A percentile compares a stretch with the other conserved stretches of the same genome.
These are phyloP conservation scores for Plebejus melissa DNA, from an alignment of 2,888 invertebrate species.

Conservation along the genomic window DNA sequence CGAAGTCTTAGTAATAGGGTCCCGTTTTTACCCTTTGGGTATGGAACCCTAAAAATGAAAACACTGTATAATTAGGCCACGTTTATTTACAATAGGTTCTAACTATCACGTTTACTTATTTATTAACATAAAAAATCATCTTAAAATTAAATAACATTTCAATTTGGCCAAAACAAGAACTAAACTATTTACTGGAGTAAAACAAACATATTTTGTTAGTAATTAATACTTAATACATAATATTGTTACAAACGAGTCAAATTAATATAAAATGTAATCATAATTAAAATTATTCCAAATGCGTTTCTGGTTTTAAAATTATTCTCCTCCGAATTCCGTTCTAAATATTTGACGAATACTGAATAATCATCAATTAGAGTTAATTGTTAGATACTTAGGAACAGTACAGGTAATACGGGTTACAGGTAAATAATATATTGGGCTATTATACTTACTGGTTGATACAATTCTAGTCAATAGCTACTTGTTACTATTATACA, in stretches of 20 bases:
- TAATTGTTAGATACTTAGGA: background rate
- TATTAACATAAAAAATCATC: conserved; percentile 45
- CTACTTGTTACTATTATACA: background rate
- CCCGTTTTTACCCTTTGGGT: no score
- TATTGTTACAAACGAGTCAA: conserved; percentile 24
- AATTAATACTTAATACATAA: conserved; percentile 8
- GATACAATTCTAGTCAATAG: background rate
- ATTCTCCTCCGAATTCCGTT: background rate
- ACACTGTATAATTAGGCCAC: conserved; percentile 42
- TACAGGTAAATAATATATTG: background rate
- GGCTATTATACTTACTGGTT: background rate
- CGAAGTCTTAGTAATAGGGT: no score
- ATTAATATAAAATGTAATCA: conserved; percentile 17
- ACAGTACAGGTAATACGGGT: background rate
- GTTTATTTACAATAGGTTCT: conserved; percentile 63
- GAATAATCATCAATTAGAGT: background rate
- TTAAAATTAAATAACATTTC: conserved; percentile 69
- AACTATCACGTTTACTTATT: conserved; percentile 59
- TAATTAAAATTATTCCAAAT: conserved; percentile 22
- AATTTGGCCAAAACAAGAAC: conserved; percentile 38
- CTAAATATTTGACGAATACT: background rate
- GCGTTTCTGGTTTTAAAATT: conserved; percentile 27
- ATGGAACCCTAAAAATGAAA: background rate
- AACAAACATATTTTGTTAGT: conserved; percentile 13
- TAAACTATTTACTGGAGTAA: conserved; percentile 39